Evolutionary conservation across 2,888 invertebrate genomes (phyloP).

Genomic region (Ectobius pallidus): DNA sequence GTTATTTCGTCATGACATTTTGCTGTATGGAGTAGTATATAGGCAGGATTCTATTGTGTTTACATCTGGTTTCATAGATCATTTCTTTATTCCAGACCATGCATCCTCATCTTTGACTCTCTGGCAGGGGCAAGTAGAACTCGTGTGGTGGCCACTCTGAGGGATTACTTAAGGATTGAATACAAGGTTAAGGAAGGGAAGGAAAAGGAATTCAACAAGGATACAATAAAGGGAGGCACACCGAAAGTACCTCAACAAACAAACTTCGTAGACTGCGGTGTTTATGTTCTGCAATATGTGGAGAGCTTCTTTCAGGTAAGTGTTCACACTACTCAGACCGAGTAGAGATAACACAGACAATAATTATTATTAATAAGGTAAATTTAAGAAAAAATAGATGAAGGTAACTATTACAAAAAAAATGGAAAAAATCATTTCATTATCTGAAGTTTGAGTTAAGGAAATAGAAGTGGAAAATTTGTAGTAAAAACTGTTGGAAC

Average conservation of each 20-base stretch:
- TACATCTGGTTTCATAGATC: too few species aligned
- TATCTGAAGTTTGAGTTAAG: too few species aligned
- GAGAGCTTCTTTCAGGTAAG: conserved; percentile 90
- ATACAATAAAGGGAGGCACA: conserved; percentile 83
- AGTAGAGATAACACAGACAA: too few species aligned
- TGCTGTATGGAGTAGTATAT: too few species aligned
- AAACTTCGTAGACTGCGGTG: conserved; percentile 96
- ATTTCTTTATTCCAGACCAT: conserved; percentile 71
- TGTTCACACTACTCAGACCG: too few species aligned
- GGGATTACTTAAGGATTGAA: conserved; percentile 91
- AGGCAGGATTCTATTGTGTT: background rate
- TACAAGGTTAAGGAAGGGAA: conserved; percentile 74
- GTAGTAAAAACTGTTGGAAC: too few species aligned
- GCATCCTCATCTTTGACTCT: conserved; percentile 95
- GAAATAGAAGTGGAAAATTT: too few species aligned
- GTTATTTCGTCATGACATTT: too few species aligned
- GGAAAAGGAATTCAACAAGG: conserved; percentile 76
- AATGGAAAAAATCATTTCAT: too few species aligned
- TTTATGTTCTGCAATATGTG: conserved; percentile 94
- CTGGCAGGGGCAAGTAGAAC: conserved; percentile 79
- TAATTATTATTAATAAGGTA: too few species aligned
- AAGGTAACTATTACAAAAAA: too few species aligned
- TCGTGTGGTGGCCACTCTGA: conserved; percentile 84
- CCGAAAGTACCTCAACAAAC: conserved; percentile 97
- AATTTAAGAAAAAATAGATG: too few species aligned